Conservation (phyloP, 2,113 vertebrate genomes). For the Cygnus atratus region DNA sequence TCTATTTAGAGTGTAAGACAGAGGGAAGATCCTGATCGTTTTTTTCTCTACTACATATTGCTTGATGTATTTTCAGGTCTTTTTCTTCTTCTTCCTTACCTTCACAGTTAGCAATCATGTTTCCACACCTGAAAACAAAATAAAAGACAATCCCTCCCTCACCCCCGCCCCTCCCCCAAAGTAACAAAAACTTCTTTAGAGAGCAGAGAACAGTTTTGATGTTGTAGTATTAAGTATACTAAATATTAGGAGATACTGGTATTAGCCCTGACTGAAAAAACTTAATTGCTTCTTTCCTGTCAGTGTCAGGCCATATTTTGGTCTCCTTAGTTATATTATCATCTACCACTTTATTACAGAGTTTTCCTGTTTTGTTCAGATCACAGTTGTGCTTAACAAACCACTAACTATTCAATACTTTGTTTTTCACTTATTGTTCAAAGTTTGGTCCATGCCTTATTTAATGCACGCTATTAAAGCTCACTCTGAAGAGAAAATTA, state of each 20-base stretch:
- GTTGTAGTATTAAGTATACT: neutral
- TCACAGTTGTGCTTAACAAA: neutral
- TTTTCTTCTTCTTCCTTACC: neutral
- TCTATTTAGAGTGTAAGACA: neutral
- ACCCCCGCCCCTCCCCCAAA: neutral
- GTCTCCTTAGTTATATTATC: neutral
- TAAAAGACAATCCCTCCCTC: neutral
- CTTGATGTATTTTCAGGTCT: neutral
- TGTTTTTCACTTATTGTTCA: neutral
- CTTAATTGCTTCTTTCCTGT: neutral
- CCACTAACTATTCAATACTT: neutral
- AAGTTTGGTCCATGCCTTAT: neutral
- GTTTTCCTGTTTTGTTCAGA: neutral
- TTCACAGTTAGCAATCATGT: neutral
- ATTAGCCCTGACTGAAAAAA: neutral
- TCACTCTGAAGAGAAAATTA: neutral
- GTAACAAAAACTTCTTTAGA: accelerated
- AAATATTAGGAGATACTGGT: neutral
- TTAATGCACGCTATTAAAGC: neutral
- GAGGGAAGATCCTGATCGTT: neutral
- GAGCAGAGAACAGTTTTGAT: neutral
- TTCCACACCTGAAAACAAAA: neutral
- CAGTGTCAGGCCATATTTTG: neutral
- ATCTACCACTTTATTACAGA: neutral
- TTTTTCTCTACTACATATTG: neutral